Percentiles rank a stretch among this genome's conserved stretches.
phyloP scores from a whole-genome alignment of 1,140 invertebrate genomes.

The Nymphalis io region DNA sequence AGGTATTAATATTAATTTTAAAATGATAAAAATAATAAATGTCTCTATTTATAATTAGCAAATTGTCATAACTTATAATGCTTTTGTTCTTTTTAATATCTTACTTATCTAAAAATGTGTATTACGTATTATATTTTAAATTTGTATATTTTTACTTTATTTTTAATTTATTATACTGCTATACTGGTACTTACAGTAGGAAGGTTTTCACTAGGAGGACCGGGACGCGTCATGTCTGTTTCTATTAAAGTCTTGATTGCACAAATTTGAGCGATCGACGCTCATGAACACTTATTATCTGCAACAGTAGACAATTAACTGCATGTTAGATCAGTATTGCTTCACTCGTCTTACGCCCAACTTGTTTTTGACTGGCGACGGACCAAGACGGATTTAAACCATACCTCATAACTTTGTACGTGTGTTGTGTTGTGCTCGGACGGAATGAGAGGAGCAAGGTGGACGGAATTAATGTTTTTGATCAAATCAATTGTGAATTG shows the following conservation, averaged over 20 bases:
- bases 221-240: constrained; percentile 83
- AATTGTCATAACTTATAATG: not conserved
- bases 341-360: constrained; percentile 33
- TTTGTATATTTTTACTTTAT: not conserved
- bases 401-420: constrained; percentile 30
- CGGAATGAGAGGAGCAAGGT: constrained; percentile 15
- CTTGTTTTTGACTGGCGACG: constrained; percentile 23
- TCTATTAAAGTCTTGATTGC: constrained; percentile 42
- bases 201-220: constrained; percentile 90
- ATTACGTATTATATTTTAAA: not conserved
- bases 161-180: constrained; percentile 16
- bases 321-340: constrained; percentile 29
- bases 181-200: constrained; percentile 75
- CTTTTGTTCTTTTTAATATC: not conserved
- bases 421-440: constrained; percentile 20
- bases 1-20: not conserved
- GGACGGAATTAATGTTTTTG: constrained; percentile 36
- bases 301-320: constrained; percentile 33
- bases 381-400: constrained; percentile 9
- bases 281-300: constrained; percentile 50
- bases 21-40: not conserved
- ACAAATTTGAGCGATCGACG: constrained; percentile 39
- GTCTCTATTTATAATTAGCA: not conserved
- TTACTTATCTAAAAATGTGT: not conserved
- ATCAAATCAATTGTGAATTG: constrained; percentile 21